Evolutionary conservation across 2,797 vertebrate species (phyloP), one percentile per base, ranked within the genome.

Genomic region (Knipowitschia caucasica): DNA sequence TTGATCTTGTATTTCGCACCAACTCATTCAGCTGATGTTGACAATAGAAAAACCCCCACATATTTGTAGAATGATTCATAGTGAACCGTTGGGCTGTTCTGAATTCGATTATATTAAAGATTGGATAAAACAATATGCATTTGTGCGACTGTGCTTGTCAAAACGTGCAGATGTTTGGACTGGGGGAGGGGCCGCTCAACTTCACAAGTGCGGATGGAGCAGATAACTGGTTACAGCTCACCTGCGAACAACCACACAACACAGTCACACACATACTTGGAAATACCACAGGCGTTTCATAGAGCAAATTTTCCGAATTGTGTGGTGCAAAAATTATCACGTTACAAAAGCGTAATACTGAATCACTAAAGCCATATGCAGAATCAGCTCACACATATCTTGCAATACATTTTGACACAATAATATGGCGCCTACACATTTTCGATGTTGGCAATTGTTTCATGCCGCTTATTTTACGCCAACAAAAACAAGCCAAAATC

Each of bases 111-210:
- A 35, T 49, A 45, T 52, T 51, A 7, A 11, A 56, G 18, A 53
- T 57, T 58, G 64, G 35, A 61, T 52, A 26, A 67, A 67, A 74
- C 27, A 36, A 63, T 62, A 65, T 69, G 23, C 54, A 64, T 39
- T 73, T 62, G 52, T 23, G 56, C 68, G 57, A 30, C 1, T 6
- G 23, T 1, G 33, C 79, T 23, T 38, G 81, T 59, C 7, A 56
- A 53, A 65, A 62, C 78, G 7, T 42, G 81, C 58, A 35, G 38
- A 53, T 39, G 42, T 51, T 59, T 62, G 45, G 67, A 69, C 53
- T 67, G 64, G 59, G 1, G 4, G 3, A 47, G 38, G 66, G 24
- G 50, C n/a, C 40, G 12, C 42, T 2, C n/a, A 11, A 38, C 18
- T 2, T 3, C 2, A 21, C 18, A 5, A 30, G 56, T 17, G 31